Evolutionary conservation across 2,888 invertebrate genomes (phyloP).

Genomic region (Rhodophaea formosa): DNA sequence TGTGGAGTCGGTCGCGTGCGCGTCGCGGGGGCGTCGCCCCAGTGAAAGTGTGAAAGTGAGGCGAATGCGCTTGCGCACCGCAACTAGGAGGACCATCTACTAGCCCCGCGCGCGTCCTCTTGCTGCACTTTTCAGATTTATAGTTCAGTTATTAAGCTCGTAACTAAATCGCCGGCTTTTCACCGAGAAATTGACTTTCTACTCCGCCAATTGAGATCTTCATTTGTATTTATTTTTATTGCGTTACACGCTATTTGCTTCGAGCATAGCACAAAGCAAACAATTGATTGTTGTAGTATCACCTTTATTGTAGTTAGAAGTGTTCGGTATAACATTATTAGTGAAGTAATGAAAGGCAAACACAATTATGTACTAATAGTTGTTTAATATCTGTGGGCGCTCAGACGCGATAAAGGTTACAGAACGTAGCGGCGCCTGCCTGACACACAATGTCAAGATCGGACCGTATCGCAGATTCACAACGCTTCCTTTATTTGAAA

Average conservation of each 20-base stretch:
- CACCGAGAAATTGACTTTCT: conserved; percentile 17
- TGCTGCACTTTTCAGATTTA: conserved; percentile 40
- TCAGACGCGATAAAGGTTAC: background rate
- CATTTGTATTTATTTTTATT: conserved; percentile 10
- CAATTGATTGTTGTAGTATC: background rate
- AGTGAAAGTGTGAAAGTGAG: conserved; percentile 82
- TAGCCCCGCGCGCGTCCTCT: conserved; percentile 27
- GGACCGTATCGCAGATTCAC: conserved; percentile 23
- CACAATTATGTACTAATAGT: background rate
- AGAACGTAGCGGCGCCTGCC: background rate
- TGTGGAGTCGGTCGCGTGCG: conserved; percentile 44
- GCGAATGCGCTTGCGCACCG: conserved; percentile 63
- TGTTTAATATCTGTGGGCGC: background rate
- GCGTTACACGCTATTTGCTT: conserved; percentile 7
- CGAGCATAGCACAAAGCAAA: background rate
- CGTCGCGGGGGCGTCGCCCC: conserved; percentile 68
- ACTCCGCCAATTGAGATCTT: background rate
- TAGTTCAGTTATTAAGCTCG: conserved; percentile 33
- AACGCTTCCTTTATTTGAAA: conserved; percentile 30
- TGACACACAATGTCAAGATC: background rate
- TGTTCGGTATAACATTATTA: background rate
- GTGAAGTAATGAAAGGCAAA: conserved; percentile 1
- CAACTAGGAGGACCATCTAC: conserved; percentile 31
- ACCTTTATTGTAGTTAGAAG: background rate
- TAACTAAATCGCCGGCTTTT: conserved; percentile 17